phyloP scores from a whole-genome alignment of 1,140 invertebrate species.

The Aphidius ervi region DNA sequence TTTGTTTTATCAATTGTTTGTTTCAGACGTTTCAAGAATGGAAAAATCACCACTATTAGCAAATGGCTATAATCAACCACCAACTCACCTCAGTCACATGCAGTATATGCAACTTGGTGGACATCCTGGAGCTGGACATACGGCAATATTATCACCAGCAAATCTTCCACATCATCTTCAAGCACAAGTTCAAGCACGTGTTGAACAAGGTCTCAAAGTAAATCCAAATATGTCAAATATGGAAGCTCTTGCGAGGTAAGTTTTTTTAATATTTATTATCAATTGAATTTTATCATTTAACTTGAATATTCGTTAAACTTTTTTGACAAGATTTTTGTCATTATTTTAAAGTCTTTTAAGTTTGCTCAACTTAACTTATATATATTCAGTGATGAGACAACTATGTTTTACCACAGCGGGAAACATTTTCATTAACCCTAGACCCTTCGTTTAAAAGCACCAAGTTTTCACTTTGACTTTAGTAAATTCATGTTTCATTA shows the following conservation, averaged over 20 bases:
- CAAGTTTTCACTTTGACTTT: background rate
- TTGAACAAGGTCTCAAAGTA: constrained; percentile 59
- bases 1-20: constrained; percentile 23
- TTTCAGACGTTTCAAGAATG: constrained; percentile 77
- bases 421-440: constrained; percentile 45
- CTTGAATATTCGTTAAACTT: too few species aligned
- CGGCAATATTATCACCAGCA: constrained; percentile 80
- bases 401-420: constrained; percentile 38
- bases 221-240: constrained; percentile 71
- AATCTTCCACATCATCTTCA: constrained; percentile 75
- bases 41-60: constrained; percentile 88
- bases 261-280: constrained; percentile 6
- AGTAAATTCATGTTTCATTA: background rate
- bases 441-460: constrained; percentile 19
- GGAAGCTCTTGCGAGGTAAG: constrained; percentile 79
- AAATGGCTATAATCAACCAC: constrained; percentile 91
- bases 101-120: constrained; percentile 79
- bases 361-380: constrained; percentile 14
- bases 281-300: too few species aligned
- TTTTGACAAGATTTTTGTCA: background rate
- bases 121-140: constrained; percentile 63
- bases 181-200: constrained; percentile 49
- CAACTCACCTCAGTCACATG: constrained; percentile 85
- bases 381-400: constrained; percentile 29
- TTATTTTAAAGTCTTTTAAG: background rate